A percentile compares a stretch with the other conserved stretches of the same genome.
Evolutionary conservation across 2,113 vertebrate species (phyloP).

Genomic region (Mystacornis crossleyi): DNA sequence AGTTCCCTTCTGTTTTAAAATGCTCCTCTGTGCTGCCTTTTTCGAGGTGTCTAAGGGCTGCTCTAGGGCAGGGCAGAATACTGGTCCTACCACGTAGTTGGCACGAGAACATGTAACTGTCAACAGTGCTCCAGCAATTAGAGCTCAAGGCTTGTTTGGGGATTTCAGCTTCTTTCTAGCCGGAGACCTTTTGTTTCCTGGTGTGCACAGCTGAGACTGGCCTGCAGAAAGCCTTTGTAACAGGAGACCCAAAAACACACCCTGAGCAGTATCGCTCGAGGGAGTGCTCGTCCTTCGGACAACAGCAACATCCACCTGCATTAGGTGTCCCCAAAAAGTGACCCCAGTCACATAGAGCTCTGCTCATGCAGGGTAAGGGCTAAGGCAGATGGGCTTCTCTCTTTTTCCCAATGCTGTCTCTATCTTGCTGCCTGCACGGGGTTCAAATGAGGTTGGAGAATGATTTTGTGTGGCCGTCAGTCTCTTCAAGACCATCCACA

Average conservation of each 20-base stretch:
- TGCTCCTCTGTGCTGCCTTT: background rate
- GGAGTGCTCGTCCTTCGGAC: background rate
- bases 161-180: background rate
- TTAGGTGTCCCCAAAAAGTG: background rate
- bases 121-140: background rate
- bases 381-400: background rate
- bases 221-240: background rate
- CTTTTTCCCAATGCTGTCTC: background rate
- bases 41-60: background rate
- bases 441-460: background rate
- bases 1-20: background rate
- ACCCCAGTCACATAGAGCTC: background rate
- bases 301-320: background rate
- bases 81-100: background rate
- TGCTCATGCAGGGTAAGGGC: background rate
- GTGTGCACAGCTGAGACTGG: background rate
- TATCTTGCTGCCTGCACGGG: background rate
- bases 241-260: background rate
- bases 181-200: background rate
- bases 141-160: background rate
- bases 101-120: background rate
- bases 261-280: background rate
- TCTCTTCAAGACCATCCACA: constrained; percentile 32
- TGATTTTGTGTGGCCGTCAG: background rate
- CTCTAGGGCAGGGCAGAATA: background rate